Evolutionary conservation across 2,113 vertebrate genomes (phyloP).

Genomic region (Xiphorhynchus elegans): DNA sequence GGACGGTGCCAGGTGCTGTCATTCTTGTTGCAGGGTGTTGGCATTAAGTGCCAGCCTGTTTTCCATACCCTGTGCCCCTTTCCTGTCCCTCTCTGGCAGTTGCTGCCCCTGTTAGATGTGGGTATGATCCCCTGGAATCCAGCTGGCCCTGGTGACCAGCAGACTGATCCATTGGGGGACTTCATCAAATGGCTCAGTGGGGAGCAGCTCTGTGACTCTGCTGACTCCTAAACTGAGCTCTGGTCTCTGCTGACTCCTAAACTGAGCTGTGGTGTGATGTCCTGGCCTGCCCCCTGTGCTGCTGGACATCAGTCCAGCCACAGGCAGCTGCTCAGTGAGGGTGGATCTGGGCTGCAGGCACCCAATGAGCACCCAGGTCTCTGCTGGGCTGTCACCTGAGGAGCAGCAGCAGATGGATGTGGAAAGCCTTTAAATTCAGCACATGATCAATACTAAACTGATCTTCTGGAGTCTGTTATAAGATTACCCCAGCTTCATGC

Average conservation of each 20-base stretch:
- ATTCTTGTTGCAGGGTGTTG: not conserved
- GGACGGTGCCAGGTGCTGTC: not conserved
- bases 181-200: not conserved
- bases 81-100: not conserved
- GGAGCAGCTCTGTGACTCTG: not conserved
- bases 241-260: not conserved
- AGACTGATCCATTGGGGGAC: not conserved
- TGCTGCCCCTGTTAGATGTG: not conserved
- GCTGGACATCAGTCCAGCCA: not conserved
- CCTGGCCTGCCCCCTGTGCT: rapidly evolving
- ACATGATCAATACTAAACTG: slow-evolving; percentile 74
- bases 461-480: slow-evolving; percentile 63
- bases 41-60: not conserved
- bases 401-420: slow-evolving; percentile 44
- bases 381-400: not conserved
- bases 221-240: not conserved
- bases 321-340: not conserved
- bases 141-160: not conserved
- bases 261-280: not conserved
- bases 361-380: not conserved
- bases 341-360: not conserved
- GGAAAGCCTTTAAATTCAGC: slow-evolving; percentile 42
- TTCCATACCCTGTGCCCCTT: not conserved
- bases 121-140: rapidly evolving
- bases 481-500: slow-evolving; percentile 63